Conservation (phyloP, 2,113 vertebrate genomes). For the Nicator chloris region DNA sequence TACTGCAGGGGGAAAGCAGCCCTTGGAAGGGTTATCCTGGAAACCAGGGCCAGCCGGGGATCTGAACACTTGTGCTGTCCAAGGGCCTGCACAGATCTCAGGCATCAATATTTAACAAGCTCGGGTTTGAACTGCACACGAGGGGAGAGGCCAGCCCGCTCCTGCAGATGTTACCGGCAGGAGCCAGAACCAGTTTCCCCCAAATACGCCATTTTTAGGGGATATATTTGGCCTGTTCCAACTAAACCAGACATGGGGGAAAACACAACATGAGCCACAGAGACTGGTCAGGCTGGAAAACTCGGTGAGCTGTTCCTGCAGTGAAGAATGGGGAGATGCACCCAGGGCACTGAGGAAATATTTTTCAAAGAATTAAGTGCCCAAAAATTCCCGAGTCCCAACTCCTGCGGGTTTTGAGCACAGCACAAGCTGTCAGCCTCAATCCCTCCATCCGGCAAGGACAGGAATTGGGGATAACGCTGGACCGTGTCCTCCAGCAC, state of each 20-base stretch:
- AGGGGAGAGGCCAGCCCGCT: not conserved
- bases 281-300: not conserved
- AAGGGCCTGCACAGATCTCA: not conserved
- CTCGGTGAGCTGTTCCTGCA: rapidly evolving
- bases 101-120: not conserved
- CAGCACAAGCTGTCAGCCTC: not conserved
- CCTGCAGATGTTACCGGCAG: not conserved
- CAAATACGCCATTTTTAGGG: rapidly evolving
- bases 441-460: rapidly evolving
- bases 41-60: not conserved
- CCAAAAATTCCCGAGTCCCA: rapidly evolving
- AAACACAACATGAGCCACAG: rapidly evolving
- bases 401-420: rapidly evolving
- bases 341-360: rapidly evolving
- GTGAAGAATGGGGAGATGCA: not conserved
- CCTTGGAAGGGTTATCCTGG: not conserved
- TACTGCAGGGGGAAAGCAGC: not conserved
- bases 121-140: not conserved
- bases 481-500: rapidly evolving
- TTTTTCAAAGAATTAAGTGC: not conserved
- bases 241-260: not conserved
- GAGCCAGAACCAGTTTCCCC: not conserved
- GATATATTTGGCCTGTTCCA: not conserved
- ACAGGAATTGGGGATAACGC: not conserved
- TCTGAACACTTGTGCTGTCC: not conserved